Evolutionary conservation across 2,888 invertebrate genomes (phyloP).

Genomic region (Zhuqinia jingwanae): DNA sequence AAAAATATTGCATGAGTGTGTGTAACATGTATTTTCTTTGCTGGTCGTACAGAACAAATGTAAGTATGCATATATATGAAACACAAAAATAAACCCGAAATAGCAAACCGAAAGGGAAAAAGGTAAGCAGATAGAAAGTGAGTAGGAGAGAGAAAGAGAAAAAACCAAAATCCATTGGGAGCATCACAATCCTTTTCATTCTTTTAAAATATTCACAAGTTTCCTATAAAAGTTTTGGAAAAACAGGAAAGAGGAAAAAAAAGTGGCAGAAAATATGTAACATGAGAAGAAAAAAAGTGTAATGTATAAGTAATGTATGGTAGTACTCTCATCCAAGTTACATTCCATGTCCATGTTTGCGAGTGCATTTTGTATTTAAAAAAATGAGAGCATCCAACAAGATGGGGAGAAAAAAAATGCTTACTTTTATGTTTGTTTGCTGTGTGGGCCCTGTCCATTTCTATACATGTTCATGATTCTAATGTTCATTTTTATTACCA

Average conservation of each 20-base stretch:
- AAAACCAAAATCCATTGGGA: slow-evolving; percentile 62
- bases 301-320: neutral
- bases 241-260: slow-evolving; percentile 9
- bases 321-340: no score
- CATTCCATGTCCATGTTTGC: no score
- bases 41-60: neutral
- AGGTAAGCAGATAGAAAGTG: slow-evolving; percentile 28
- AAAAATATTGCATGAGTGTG: no score
- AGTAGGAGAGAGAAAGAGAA: neutral
- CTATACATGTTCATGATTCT: neutral
- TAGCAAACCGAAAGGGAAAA: neutral
- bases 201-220: slow-evolving; percentile 60
- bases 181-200: neutral
- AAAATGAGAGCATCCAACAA: no score
- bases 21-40: neutral
- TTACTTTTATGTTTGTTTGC: neutral
- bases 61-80: no score
- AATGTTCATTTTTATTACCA: no score
- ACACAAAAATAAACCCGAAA: neutral
- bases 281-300: neutral
- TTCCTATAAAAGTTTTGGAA: slow-evolving; percentile 30
- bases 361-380: slow-evolving; percentile 1
- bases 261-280: neutral
- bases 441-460: neutral
- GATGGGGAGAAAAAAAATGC: no score